Conservation (phyloP, 2,797 vertebrate genomes). For the Cirrhinus molitorella region DNA sequence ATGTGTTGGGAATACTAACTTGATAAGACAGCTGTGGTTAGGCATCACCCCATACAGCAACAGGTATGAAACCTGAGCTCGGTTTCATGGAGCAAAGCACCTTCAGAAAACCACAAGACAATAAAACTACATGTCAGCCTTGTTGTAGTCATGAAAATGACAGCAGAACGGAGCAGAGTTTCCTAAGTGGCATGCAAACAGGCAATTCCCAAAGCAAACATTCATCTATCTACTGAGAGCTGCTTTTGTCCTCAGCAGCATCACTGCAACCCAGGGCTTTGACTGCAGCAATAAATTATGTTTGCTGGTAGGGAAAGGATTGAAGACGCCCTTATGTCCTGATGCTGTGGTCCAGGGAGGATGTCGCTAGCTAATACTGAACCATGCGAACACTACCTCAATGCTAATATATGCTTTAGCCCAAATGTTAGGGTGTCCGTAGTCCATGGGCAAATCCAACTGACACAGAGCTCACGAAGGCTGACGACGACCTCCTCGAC, state of each 20-base stretch:
- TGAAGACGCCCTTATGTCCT: background rate
- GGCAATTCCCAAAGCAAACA: background rate
- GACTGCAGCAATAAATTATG: background rate
- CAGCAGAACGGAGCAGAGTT: background rate
- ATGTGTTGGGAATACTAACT: background rate
- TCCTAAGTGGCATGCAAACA: constrained; percentile 33
- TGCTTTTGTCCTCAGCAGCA: background rate
- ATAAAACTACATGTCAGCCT: constrained; percentile 24
- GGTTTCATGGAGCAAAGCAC: background rate
- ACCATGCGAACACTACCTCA: background rate
- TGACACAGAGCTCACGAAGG: background rate
- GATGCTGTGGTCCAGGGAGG: background rate
- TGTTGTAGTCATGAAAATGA: constrained; percentile 29
- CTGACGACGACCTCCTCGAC: background rate
- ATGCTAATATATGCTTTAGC: background rate
- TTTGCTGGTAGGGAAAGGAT: background rate
- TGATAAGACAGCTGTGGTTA: background rate
- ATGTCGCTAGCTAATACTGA: background rate
- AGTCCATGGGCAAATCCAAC: background rate
- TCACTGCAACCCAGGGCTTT: background rate
- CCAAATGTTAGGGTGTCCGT: background rate
- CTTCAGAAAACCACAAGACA: constrained; percentile 28
- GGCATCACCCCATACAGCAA: background rate
- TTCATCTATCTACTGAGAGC: background rate
- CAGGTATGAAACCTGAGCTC: constrained; percentile 16